A percentile compares a stretch with the other conserved stretches of the same genome.
Evolutionary conservation across 2,797 vertebrate species (phyloP).

Genomic region (Schizopygopsis pylzovi): DNA sequence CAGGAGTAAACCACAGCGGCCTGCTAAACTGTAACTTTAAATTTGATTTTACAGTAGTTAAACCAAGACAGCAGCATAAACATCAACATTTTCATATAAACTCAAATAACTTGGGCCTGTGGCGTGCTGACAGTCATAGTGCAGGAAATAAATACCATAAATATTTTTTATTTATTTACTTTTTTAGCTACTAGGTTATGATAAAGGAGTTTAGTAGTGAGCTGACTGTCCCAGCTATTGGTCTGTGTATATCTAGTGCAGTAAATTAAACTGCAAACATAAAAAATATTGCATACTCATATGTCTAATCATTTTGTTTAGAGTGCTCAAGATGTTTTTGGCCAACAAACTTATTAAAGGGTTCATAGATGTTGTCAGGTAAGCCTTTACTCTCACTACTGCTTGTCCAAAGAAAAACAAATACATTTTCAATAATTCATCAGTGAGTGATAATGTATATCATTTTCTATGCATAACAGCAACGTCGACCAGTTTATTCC

Average conservation of each 20-base stretch:
- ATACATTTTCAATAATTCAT: conserved; percentile 1
- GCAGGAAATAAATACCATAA: background rate
- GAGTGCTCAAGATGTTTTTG: conserved; percentile 67
- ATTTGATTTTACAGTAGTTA: background rate
- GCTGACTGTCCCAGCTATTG: background rate
- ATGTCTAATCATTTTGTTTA: background rate
- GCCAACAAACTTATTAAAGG: conserved; percentile 62
- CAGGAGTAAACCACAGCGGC: background rate
- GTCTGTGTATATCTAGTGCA: background rate
- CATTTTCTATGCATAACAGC: conserved; percentile 59
- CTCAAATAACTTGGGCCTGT: background rate
- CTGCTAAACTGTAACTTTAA: conserved; percentile 7
- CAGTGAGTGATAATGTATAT: background rate
- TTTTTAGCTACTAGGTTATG: background rate
- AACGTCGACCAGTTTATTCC: conserved; percentile 71
- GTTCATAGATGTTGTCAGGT: conserved; percentile 70
- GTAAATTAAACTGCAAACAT: background rate
- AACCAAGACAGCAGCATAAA: background rate
- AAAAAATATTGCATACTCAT: background rate
- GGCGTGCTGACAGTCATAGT: too few relatives aligned
- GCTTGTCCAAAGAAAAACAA: background rate
- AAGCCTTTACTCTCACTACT: conserved; percentile 1
- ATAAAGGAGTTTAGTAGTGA: background rate
- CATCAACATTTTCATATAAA: background rate
- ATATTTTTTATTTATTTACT: background rate